These are phyloP conservation scores for Lacerta bilineata DNA, from an alignment of 2,797 vertebrate species.

Conservation along the genomic window DNA sequence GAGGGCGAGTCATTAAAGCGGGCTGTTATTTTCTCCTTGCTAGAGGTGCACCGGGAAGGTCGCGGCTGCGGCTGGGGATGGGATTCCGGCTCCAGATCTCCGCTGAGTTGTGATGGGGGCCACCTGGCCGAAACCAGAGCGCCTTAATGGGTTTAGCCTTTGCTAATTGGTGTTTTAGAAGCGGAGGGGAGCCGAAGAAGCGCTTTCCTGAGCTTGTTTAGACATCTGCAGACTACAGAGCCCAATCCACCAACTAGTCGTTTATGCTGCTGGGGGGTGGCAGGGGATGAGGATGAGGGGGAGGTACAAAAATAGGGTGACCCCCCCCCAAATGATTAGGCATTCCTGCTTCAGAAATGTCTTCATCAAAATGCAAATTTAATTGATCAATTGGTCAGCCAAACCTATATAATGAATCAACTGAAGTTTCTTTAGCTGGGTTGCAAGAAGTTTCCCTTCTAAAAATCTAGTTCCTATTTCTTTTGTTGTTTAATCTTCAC, in stretches of 20 bases:
- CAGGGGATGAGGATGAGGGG: background rate
- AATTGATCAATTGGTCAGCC: too few species aligned
- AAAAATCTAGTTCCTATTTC: too few species aligned
- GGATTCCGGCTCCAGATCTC: constrained; percentile 65
- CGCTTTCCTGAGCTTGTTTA: background rate
- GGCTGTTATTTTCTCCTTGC: constrained; percentile 63
- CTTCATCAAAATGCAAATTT: too few species aligned
- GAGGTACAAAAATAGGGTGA: background rate
- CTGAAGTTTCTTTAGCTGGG: too few species aligned
- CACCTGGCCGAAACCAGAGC: constrained; percentile 69
- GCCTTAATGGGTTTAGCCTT: constrained; percentile 76
- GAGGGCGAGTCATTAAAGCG: constrained; percentile 4
- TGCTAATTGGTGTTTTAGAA: constrained; percentile 75
- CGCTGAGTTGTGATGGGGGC: constrained; percentile 60
- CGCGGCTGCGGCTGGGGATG: constrained; percentile 62
- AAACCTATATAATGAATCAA: too few species aligned
- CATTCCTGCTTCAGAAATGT: too few species aligned
- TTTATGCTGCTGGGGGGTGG: background rate
- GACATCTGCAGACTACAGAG: background rate
- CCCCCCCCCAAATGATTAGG: too few species aligned
- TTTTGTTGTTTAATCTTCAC: too few species aligned
- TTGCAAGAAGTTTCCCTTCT: too few species aligned
- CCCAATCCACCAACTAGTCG: background rate
- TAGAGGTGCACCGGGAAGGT: constrained; percentile 75
- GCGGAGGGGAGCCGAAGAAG: background rate